Base-by-base conservation (phyloP, 2,888 invertebrate species). In the Xanthia togata region DNA sequence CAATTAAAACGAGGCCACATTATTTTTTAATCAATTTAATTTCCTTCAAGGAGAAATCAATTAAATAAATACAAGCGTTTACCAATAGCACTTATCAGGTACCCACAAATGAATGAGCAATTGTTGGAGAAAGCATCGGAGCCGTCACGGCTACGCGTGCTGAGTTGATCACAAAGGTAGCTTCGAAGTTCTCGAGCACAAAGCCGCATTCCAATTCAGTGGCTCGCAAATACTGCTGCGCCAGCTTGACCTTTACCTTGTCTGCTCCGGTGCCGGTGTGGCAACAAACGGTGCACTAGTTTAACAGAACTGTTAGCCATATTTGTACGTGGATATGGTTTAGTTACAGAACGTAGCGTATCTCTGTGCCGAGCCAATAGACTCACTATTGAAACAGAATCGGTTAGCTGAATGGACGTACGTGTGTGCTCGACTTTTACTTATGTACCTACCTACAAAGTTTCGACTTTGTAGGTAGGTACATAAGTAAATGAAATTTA, bases 201-300 rank as follows among this genome's bases (percentile, higher is more conserved):
- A 63, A 81, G 50, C 67, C 35, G 14, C 4, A 68, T 77, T 63
- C 57, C 68, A 20, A 67, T 78, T 78, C 67, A 67, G 44, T 67
- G 62, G n/a, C n/a, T 63, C 20, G 31, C 47, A 53, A 38, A 35
- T 78, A 47, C 17, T 26, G 17, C 8, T 23, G 41, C n/a, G 35
- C 9, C 17, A 41, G n/a, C 14, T 62, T 35, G 79, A 67, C 62
- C 62, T 78, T 50, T 44, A 44, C 80, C 78, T 67, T 67, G 41
- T 35, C 23, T 50, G 44, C 31, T 69, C 57, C 38, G 53, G 59
- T n/a, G n/a, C 26, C 35, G 1, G 44, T 26, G 3, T 23, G 26
- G 4, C 41, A 55, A 62, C 55, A 55, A n/a, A n/a, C 64, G 23
- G 17, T n/a, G 47, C 20, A 77, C 20, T 59, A 50, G 63, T 55